Evolutionary conservation across 2,113 vertebrate genomes (phyloP).

Genomic region (Corythornis madagascariensis): DNA sequence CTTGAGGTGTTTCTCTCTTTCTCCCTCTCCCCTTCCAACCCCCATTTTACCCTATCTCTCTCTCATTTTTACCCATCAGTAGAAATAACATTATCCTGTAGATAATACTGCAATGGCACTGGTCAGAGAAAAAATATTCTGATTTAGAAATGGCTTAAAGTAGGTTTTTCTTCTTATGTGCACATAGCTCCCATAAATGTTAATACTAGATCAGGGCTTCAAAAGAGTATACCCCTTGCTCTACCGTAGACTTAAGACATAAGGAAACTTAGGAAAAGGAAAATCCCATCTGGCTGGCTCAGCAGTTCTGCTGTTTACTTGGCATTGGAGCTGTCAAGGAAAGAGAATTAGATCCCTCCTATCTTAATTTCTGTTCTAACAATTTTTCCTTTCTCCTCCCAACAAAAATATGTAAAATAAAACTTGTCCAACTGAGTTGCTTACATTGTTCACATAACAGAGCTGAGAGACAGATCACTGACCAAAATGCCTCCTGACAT

Average conservation of each 20-base stretch:
- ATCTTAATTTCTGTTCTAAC: not conserved
- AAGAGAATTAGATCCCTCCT: not conserved
- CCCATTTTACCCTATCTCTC: not conserved
- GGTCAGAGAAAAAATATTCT: slow-evolving; percentile 17
- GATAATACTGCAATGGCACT: not conserved
- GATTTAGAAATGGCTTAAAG: slow-evolving; percentile 44
- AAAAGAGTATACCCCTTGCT: not conserved
- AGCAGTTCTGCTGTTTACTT: not conserved
- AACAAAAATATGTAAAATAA: not conserved
- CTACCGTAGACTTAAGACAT: not conserved
- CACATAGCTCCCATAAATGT: slow-evolving; percentile 30
- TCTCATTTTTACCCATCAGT: not conserved
- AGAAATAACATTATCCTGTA: not conserved
- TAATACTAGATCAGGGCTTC: slow-evolving; percentile 39
- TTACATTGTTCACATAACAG: not conserved
- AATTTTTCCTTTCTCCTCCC: not conserved
- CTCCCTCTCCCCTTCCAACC: not conserved
- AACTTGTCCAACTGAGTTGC: not conserved
- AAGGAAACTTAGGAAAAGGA: slow-evolving; percentile 11
- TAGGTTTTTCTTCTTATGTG: slow-evolving; percentile 45
- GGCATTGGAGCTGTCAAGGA: not conserved
- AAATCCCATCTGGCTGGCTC: not conserved
- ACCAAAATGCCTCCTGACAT: not conserved
- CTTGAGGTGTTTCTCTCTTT: not conserved
- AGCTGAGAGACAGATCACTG: not conserved